These are phyloP conservation scores for Hepsetus odoe DNA, from an alignment of 2,113 vertebrate genomes.

Conservation along the genomic window DNA sequence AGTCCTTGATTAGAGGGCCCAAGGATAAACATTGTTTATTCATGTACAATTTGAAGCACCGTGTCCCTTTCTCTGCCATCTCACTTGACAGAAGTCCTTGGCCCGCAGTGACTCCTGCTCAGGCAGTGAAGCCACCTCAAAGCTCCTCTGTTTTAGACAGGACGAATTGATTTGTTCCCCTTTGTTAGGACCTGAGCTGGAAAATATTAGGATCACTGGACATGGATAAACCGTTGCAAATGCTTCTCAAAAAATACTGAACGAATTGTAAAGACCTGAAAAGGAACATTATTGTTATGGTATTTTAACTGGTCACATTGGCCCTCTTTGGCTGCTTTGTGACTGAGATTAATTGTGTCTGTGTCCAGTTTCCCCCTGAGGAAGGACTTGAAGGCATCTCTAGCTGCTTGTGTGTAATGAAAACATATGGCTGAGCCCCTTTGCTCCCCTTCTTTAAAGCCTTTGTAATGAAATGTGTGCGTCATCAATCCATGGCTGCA, in stretches of 20 bases:
- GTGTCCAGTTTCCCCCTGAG: not conserved
- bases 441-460: not conserved
- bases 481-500: conserved; percentile 5
- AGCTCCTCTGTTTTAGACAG: conserved; percentile 14
- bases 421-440: conserved; percentile 12
- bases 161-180: conserved; percentile 38
- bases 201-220: conserved; percentile 35
- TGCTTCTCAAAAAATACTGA: conserved; percentile 20
- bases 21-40: not conserved
- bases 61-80: not conserved
- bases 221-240: conserved; percentile 35
- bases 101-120: not conserved
- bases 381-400: conserved; percentile 13
- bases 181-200: conserved; percentile 31
- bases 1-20: not conserved
- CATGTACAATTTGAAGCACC: not conserved
- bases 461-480: conserved; percentile 14
- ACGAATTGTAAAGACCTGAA: conserved; percentile 17
- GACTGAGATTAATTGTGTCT: conserved; percentile 10
- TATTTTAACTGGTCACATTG: conserved; percentile 13
- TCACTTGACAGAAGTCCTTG: conserved; percentile 21
- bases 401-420: conserved; percentile 4
- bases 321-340: not conserved
- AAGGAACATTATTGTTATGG: not conserved
- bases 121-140: conserved; percentile 18